Percentiles rank a stretch among this genome's conserved stretches.
phyloP scores from a whole-genome alignment of 2,113 vertebrate genomes.

The Chloropsis hardwickii region DNA sequence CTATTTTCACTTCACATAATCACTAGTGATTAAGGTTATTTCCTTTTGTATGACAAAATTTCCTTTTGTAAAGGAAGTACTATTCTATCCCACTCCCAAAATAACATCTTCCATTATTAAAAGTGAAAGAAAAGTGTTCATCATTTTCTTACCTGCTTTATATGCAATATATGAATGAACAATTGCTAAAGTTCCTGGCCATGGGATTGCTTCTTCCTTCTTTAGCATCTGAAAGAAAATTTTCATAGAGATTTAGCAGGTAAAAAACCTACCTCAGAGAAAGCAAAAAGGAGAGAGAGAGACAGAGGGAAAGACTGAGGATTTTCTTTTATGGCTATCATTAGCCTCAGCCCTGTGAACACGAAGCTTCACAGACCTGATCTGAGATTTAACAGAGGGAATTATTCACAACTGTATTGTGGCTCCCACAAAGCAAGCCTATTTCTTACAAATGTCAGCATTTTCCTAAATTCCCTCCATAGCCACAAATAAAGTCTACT shows the following conservation, averaged over 20 bases:
- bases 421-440: slow-evolving; percentile 19
- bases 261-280: background rate
- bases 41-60: background rate
- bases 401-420: slow-evolving; percentile 38
- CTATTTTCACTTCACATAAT: background rate
- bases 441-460: slow-evolving; percentile 41
- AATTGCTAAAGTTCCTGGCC: slow-evolving; percentile 98
- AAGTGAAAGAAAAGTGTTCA: background rate
- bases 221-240: slow-evolving; percentile 89
- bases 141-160: slow-evolving; percentile 90
- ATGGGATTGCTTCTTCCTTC: slow-evolving; percentile 98
- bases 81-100: background rate
- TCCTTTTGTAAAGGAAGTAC: background rate
- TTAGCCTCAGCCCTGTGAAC: background rate
- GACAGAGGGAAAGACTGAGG: background rate
- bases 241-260: slow-evolving; percentile 5
- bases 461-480: slow-evolving; percentile 15
- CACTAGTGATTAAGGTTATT: background rate
- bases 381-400: slow-evolving; percentile 47
- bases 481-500: slow-evolving; percentile 13
- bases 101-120: background rate
- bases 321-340: background rate
- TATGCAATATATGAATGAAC: slow-evolving; percentile 99
- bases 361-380: background rate
- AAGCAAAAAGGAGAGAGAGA: background rate